Base-by-base conservation (phyloP, 2,888 invertebrate genomes). In the Charanyca ferruginea region DNA sequence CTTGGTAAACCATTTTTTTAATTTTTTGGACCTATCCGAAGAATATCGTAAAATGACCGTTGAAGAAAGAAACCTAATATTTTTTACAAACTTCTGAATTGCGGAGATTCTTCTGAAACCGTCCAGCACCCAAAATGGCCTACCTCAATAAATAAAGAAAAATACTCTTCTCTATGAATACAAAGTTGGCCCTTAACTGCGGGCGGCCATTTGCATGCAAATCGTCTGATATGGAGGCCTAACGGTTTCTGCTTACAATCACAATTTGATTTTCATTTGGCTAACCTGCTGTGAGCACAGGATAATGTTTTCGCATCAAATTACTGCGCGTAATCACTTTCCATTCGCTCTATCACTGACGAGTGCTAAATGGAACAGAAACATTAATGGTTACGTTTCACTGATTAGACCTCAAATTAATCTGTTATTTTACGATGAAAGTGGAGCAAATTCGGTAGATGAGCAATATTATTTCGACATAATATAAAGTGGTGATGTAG, bases 251-350 rank as follows among this genome's bases (percentile, higher is more conserved):
- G 81, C 79, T 79, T 71, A 72, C 76, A 81, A 65, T 63, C 55
- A 57, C 48, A 55, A 75, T 79, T 79, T 74, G 71, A 73, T 76
- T 81, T 81, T 78, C 75, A 72, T 81, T 79, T 71, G 38, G 61
- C 63, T 60, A 59, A 47, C 66, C 73, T 73, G 74, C 61, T 73
- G 73, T 20, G 44, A 52, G 22, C 77, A 73, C 73, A 59, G 61
- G 74, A 73, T 75, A 78, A 75, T 55, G 73, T 66, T 54, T 47
- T 44, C 61, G 13, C 51, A 62, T 77, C 73, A 59, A 77, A 77
- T 75, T 62, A 78, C 78, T 66, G 38, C 47, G 49, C 61, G 61
- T 73, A 66, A 75, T 78, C 61, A 78, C 58, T 75, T 75, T 66
- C 47, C 47, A 54, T 64, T 42, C 49, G 32, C 38, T 54, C 58